A percentile compares a stretch with the other conserved stretches of the same genome.
phyloP scores from a whole-genome alignment of 2,113 vertebrate species.

The Petrocephalus microphthalmus region DNA sequence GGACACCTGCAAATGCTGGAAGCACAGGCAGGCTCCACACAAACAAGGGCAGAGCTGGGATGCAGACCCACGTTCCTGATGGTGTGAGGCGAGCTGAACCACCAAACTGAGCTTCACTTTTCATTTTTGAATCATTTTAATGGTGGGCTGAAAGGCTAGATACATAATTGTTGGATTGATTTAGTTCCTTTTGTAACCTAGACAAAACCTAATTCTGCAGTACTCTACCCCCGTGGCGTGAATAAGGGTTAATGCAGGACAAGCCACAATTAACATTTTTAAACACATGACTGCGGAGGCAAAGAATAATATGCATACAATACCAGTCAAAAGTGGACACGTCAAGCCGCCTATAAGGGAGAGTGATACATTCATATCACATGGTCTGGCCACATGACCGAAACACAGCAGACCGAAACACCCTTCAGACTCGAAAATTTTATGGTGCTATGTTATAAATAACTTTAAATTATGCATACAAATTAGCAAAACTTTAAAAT shows the following conservation, averaged over 20 bases:
- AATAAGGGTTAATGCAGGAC: background rate
- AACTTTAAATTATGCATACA: too few species aligned
- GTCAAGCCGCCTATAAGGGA: too few species aligned
- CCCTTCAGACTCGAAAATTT: too few species aligned
- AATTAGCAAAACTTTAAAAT: background rate
- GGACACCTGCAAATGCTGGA: background rate
- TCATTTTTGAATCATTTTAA: too few species aligned
- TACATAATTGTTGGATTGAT: background rate
- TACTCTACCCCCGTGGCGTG: background rate
- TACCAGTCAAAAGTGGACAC: too few species aligned
- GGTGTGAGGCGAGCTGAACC: background rate
- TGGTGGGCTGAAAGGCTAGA: background rate
- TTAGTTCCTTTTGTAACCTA: background rate
- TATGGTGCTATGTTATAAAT: too few species aligned
- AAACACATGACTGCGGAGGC: too few species aligned
- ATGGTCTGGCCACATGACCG: too few species aligned
- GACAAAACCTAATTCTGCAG: background rate
- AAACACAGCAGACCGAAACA: too few species aligned
- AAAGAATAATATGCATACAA: too few species aligned
- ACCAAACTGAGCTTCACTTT: background rate
- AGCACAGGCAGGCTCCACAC: background rate
- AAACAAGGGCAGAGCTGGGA: background rate
- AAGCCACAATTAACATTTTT: too few species aligned
- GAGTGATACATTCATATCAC: too few species aligned
- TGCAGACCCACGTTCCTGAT: background rate